phyloP scores from a whole-genome alignment of 2,888 invertebrate genomes.

The Drymonia ruficornis region DNA sequence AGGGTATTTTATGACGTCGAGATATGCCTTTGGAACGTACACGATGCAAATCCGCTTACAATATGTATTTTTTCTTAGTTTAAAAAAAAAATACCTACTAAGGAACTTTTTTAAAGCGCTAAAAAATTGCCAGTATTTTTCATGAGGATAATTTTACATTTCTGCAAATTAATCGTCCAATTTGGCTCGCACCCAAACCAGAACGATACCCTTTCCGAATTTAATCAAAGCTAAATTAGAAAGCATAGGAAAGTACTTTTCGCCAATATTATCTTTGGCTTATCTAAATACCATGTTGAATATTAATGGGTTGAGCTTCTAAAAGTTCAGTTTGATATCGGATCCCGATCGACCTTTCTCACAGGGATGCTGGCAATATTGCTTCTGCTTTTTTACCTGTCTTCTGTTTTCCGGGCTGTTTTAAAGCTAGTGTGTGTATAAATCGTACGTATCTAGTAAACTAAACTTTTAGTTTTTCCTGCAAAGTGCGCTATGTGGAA shows the following conservation, averaged over 20 bases:
- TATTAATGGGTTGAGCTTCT: constrained; percentile 18
- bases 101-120: too few relatives aligned
- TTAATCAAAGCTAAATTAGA: constrained; percentile 12
- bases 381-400: too few relatives aligned
- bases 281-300: constrained; percentile 23
- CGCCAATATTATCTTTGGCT: constrained; percentile 14
- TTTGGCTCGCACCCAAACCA: not conserved
- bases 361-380: not conserved
- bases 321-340: constrained; percentile 18
- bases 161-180: not conserved
- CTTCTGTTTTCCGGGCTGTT: too few relatives aligned
- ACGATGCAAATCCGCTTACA: not conserved
- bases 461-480: too few relatives aligned
- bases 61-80: too few relatives aligned
- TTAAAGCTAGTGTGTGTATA: not conserved
- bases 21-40: not conserved
- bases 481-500: too few relatives aligned
- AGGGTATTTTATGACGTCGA: not conserved
- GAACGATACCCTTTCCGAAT: constrained; percentile 1
- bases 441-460: not conserved
- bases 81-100: too few relatives aligned
- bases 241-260: constrained; percentile 12
- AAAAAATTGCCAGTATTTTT: too few relatives aligned
- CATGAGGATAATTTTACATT: not conserved
- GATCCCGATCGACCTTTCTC: constrained; percentile 2